Evolutionary conservation across 2,888 invertebrate genomes (phyloP).

Genomic region (Idaea straminata): DNA sequence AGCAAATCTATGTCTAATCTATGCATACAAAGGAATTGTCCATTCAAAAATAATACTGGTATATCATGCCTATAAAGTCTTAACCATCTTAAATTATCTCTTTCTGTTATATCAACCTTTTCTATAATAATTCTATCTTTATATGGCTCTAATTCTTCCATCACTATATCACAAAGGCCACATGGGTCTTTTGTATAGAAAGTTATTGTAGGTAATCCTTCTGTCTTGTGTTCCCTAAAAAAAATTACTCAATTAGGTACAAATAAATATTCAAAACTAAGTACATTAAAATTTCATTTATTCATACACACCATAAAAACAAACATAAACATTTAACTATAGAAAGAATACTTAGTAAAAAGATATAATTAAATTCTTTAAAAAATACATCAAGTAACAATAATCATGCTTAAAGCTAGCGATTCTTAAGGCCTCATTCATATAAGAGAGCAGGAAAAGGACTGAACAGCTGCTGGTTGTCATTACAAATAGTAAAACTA

Average conservation of each 20-base stretch:
- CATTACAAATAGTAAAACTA: constrained; percentile 24
- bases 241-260: constrained; percentile 22
- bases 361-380: constrained; percentile 30
- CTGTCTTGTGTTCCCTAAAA: constrained; percentile 67
- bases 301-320: constrained; percentile 32
- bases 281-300: constrained; percentile 40
- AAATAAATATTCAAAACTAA: constrained; percentile 31
- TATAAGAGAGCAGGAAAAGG: no score
- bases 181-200: constrained; percentile 92
- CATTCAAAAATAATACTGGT: constrained; percentile 92
- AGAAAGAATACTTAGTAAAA: constrained; percentile 24
- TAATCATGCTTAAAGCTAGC: constrained; percentile 37
- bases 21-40: constrained; percentile 89
- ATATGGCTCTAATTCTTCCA: constrained; percentile 82
- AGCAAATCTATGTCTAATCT: constrained; percentile 81
- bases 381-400: constrained; percentile 31
- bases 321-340: constrained; percentile 29
- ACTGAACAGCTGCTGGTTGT: no score
- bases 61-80: constrained; percentile 90
- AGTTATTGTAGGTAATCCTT: constrained; percentile 82
- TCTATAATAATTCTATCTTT: constrained; percentile 82
- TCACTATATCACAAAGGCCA: constrained; percentile 89
- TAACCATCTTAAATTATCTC: constrained; percentile 86
- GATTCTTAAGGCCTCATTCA: no score
- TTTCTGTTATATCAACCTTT: constrained; percentile 87